phyloP scores from a whole-genome alignment of 2,888 invertebrate species.

The Silvanus unidentatus region DNA sequence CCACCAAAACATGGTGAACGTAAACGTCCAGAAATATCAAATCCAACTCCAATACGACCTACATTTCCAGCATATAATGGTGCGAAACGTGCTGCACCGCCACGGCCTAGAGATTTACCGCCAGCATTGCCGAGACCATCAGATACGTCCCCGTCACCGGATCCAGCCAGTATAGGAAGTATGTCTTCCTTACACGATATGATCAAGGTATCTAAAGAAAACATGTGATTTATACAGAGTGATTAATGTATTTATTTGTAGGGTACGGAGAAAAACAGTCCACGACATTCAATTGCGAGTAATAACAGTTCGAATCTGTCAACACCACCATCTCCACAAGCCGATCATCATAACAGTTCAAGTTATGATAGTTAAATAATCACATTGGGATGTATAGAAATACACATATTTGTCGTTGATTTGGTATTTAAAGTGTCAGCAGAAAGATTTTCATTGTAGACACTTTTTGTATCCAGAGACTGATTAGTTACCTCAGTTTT shows the following conservation, averaged over 20 bases:
- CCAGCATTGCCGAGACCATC: constrained; percentile 53
- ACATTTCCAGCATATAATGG: constrained; percentile 50
- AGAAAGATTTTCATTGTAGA: constrained; percentile 12
- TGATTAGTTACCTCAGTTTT: constrained; percentile 36
- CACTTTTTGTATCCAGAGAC: constrained; percentile 28
- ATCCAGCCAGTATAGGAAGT: constrained; percentile 67
- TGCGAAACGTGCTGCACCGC: constrained; percentile 52
- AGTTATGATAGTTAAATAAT: constrained; percentile 57
- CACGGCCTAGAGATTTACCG: constrained; percentile 54
- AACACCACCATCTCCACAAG: constrained; percentile 64
- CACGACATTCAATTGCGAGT: constrained; percentile 66
- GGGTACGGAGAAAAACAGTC: constrained; percentile 50
- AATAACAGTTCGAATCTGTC: constrained; percentile 70
- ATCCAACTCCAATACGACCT: constrained; percentile 42
- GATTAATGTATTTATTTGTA: constrained; percentile 18
- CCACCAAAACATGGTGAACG: constrained; percentile 49
- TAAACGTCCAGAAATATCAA: constrained; percentile 44
- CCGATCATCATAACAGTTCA: constrained; percentile 60
- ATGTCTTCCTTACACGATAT: constrained; percentile 72
- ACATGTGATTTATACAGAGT: no score
- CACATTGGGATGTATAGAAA: background rate
- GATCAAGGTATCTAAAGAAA: constrained; percentile 63
- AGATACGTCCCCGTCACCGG: constrained; percentile 44
- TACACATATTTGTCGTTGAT: constrained; percentile 10
- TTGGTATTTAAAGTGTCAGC: constrained; percentile 17